Evolutionary conservation across 2,797 vertebrate genomes (phyloP).

Genomic region (Pseudochirops corinnae): DNA sequence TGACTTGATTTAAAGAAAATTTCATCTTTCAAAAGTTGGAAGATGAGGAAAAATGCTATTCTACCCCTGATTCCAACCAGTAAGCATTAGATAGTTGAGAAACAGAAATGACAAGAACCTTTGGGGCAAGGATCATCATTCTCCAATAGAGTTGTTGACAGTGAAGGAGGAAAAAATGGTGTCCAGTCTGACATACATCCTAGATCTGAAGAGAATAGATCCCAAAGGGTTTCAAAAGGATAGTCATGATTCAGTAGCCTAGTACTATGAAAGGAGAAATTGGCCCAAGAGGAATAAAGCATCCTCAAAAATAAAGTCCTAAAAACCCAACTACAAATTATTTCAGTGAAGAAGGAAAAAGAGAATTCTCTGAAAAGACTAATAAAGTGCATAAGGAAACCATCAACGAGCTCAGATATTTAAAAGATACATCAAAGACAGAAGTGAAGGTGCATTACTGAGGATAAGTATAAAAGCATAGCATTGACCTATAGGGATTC

Average conservation of each 20-base stretch:
- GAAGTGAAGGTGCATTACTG: not conserved
- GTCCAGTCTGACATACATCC: no score
- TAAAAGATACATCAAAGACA: not conserved
- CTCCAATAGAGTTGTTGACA: not conserved
- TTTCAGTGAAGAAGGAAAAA: not conserved
- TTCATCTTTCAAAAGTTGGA: no score
- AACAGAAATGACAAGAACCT: not conserved
- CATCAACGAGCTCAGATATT: not conserved
- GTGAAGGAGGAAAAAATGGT: not conserved
- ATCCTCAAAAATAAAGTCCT: not conserved
- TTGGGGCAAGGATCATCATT: not conserved
- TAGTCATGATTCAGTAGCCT: not conserved
- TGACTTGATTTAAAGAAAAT: no score
- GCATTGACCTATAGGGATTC: not conserved
- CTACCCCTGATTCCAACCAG: not conserved
- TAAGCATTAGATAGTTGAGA: not conserved
- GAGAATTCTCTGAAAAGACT: not conserved
- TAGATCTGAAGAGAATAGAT: not conserved
- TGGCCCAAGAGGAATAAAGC: not conserved
- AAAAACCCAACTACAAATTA: not conserved
- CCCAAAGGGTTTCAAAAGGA: not conserved
- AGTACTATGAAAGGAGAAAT: not conserved
- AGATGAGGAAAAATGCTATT: not conserved
- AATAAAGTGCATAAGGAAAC: not conserved
- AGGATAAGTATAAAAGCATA: not conserved